These are phyloP conservation scores for Tortricodes alternella DNA, from an alignment of 2,888 invertebrate genomes.

Conservation along the genomic window DNA sequence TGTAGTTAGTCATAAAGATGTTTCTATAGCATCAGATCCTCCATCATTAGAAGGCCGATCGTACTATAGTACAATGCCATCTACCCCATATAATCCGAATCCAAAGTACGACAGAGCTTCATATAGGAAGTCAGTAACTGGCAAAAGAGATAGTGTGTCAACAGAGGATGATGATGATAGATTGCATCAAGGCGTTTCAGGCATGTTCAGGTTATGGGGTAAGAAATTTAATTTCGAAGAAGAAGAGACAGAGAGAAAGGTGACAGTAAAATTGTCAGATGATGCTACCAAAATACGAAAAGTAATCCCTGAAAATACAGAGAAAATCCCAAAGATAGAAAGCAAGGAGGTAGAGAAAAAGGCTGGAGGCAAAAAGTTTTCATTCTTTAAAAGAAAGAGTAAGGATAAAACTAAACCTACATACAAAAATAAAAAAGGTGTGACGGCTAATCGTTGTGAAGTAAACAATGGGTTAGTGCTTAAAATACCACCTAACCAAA, in stretches of 20 bases:
- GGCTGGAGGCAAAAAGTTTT: slow-evolving; percentile 52
- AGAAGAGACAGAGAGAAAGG: too few relatives aligned
- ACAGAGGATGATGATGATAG: slow-evolving; percentile 43
- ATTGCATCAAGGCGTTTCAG: slow-evolving; percentile 56
- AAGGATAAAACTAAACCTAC: slow-evolving; percentile 40
- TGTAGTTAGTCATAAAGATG: slow-evolving; percentile 52
- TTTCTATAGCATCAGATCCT: slow-evolving; percentile 63
- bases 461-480: slow-evolving; percentile 58
- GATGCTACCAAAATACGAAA: too few relatives aligned
- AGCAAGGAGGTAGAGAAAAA: slow-evolving; percentile 17
- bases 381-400: slow-evolving; percentile 61
- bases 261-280: too few relatives aligned
- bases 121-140: slow-evolving; percentile 34
- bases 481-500: slow-evolving; percentile 47
- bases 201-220: slow-evolving; percentile 69
- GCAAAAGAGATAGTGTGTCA: slow-evolving; percentile 41
- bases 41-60: slow-evolving; percentile 63
- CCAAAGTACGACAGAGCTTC: slow-evolving; percentile 35
- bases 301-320: slow-evolving; percentile 18
- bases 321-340: slow-evolving; percentile 38
- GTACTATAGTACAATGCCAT: slow-evolving; percentile 51
- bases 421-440: slow-evolving; percentile 52
- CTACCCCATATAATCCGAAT: slow-evolving; percentile 4
- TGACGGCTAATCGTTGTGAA: slow-evolving; percentile 65
- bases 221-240: slow-evolving; percentile 65